Base-by-base conservation (phyloP, 2,797 vertebrate species). In the Apodemus agrarius region DNA sequence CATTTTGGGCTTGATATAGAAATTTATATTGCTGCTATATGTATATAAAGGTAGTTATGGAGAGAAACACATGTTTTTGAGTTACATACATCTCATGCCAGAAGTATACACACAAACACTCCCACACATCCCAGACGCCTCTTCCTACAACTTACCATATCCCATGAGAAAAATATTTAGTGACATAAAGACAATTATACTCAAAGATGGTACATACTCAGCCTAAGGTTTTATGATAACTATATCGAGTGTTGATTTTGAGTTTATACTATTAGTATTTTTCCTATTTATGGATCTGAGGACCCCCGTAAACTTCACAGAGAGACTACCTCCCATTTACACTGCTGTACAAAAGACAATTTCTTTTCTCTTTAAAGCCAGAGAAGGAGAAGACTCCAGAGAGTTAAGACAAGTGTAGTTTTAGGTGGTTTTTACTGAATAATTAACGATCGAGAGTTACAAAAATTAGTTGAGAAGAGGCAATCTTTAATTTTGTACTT, bases 361-460 rank as follows among this genome's bases (percentile, higher is more conserved):
- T 85, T 83, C 6, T 67, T 78, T 86, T 57, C 40, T 82, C 7
- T 40, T 95, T 95, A 95, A 82, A 93, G 69, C 29, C 11, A 83
- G 52, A 89, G 52, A 6, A 84, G 14, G 22, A 69, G 89, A 87
- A 93, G 46, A 13, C 61, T 85, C 40, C 19, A 49, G 90, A 91
- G 67, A 90, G 14, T 89, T 94, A 59, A 74, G 85, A 61, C 67
- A n/a, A 93, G 37, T 81, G 17, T 14, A 75, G 24, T 59, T 92
- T 76, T 89, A 91, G 43, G 61, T 93, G 69, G 8, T 76, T 91
- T 65, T 83, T 92, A 92, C 94, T 96, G 86, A 97, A 67, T 72
- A 91, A 76, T 24, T 93, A 93, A 61, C 3, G 67, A 46, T 31
- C 72, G 61, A 89, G 67, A 82, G 22, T 81, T 89, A 89, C 3